Conservation (phyloP, 2,797 vertebrate genomes). For the Muraenolepis orangiensis region DNA sequence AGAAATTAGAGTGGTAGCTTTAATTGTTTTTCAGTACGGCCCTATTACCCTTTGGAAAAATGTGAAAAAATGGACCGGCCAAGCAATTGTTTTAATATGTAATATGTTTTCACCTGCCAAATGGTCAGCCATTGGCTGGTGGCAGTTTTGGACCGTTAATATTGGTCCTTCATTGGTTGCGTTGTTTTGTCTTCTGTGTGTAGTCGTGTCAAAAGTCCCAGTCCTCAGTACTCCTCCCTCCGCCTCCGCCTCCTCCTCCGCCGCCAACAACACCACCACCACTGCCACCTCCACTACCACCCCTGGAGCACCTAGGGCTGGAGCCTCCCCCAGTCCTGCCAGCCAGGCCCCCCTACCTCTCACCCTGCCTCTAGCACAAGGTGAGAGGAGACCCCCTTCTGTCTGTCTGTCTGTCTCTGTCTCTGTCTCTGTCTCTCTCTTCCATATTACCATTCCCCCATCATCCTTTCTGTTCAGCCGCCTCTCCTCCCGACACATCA, state of each 20-base stretch:
- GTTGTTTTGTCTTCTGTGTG: conserved; percentile 38
- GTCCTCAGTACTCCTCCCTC: conserved; percentile 61
- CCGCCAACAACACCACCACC: no score
- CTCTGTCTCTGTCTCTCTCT: not conserved
- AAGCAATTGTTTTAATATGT: no score
- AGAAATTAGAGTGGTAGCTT: no score
- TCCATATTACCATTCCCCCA: not conserved
- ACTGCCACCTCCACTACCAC: conserved; percentile 43
- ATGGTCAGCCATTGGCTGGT: no score
- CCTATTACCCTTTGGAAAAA: no score
- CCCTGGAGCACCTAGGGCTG: conserved; percentile 55
- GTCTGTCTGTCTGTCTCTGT: conserved; percentile 2
- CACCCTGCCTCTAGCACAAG: conserved; percentile 68
- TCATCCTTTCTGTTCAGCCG: not conserved
- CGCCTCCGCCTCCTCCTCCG: no score
- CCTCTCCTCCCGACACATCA: not conserved
- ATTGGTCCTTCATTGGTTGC: conserved; percentile 50
- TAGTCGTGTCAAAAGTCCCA: conserved; percentile 81
- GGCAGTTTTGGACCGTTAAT: conserved; percentile 26
- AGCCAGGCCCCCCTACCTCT: conserved; percentile 60
- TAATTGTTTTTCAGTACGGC: no score
- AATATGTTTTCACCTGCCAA: no score
- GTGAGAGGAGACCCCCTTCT: conserved; percentile 52
- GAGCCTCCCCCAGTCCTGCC: conserved; percentile 52
- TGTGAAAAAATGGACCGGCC: no score